Conservation (phyloP, 2,797 vertebrate genomes). For the Cossypha dichroa region DNA sequence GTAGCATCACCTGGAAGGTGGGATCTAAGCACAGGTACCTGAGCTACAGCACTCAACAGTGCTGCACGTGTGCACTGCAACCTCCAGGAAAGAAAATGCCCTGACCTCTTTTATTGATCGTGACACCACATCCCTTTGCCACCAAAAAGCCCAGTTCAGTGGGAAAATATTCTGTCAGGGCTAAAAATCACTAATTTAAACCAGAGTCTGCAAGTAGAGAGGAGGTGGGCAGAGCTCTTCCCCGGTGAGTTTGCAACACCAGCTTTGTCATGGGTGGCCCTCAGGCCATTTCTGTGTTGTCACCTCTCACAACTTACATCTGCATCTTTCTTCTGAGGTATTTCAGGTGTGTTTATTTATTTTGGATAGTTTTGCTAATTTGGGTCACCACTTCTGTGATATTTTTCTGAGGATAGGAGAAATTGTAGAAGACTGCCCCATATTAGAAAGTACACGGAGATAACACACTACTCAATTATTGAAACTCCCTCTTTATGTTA, state of each 20-base stretch:
- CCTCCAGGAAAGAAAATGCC: neutral
- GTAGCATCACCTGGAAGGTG: neutral
- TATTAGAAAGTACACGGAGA: neutral
- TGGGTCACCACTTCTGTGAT: neutral
- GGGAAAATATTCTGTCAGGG: neutral
- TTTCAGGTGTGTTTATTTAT: neutral
- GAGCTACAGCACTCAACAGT: neutral
- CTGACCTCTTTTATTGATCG: neutral
- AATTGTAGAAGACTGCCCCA: neutral
- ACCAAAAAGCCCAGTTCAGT: neutral
- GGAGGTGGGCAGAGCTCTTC: neutral
- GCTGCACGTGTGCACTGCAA: neutral
- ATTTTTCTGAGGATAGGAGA: neutral
- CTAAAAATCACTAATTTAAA: neutral
- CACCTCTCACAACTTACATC: neutral
- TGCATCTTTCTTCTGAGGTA: neutral
- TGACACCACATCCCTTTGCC: neutral
- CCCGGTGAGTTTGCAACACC: neutral
- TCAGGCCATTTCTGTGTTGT: neutral
- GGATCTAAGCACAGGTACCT: neutral
- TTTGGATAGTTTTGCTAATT: neutral
- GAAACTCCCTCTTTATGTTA: slow-evolving; percentile 23
- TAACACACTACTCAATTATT: slow-evolving; percentile 26
- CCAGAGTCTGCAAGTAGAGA: neutral
- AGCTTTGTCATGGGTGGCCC: neutral